Base-by-base conservation (phyloP, 2,797 vertebrate genomes). In the Vipera latastei region DNA sequence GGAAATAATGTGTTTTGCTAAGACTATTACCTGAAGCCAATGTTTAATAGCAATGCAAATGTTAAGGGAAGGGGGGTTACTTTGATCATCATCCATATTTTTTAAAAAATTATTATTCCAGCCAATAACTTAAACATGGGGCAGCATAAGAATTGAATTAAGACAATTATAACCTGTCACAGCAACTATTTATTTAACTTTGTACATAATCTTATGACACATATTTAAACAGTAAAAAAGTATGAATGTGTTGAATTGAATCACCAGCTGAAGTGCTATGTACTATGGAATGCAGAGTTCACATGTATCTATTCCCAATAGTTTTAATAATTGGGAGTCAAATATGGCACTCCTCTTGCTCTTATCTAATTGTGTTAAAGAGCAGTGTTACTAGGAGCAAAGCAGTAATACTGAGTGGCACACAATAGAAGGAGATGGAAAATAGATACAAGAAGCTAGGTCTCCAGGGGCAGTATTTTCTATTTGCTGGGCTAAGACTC, bases 351-450 rank as follows among this genome's bases (percentile, higher is more conserved):
- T 98, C 97, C 97, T 98, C 97, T 97, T 98, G 98, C 98, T 98
- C 98, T 98, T 98, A 97, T 96, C 97, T 99, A 99, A 99, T 99
- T 99, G 98, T 98, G 97, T 99, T 98, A 99, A 99, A 99, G 98
- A 99, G 98, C 98, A 98, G 97, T 97, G 98, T 98, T 98, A 99
- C 98, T 97, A 98, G 97, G 98, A 99, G 98, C 98, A 98, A 98
- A 97, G 97, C 97, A 97, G 97, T 95, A 98, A 98, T 97, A 97
- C 97, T 95, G 97, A 97, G 95, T 93, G 95, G 95, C 95, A 96
- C 98, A 98, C 98, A 98, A 98, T 98, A 98, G 98, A 98, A 98
- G 97, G 96, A 98, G 98, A 98, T 98, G 96, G 98, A 98, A 98
- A 98, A 98, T 98, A 98, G 98, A 99, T 98, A 99, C 98, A 98